Evolutionary conservation across 2,113 vertebrate genomes (phyloP).

Genomic region (Pteropus alecto): DNA sequence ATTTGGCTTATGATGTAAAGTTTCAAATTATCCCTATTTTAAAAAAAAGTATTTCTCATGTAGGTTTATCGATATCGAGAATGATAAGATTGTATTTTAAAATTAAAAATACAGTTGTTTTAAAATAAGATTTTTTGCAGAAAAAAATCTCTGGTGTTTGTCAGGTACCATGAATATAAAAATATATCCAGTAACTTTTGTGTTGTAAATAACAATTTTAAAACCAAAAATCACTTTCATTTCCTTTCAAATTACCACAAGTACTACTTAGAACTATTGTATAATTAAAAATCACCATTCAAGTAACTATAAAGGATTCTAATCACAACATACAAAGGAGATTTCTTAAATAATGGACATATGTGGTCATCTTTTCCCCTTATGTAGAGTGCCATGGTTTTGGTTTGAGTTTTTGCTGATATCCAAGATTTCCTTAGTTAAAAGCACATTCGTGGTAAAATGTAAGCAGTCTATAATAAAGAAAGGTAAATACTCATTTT

Average conservation of each 20-base stretch:
- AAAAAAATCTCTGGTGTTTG: constrained; percentile 74
- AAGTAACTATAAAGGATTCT: background rate
- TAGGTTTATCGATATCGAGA: background rate
- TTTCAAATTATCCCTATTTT: constrained; percentile 5
- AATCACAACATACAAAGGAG: background rate
- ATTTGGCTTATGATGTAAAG: background rate
- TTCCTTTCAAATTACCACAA: background rate
- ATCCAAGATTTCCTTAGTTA: background rate
- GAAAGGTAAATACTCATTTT: background rate
- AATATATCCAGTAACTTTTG: constrained; percentile 75
- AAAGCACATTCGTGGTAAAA: background rate
- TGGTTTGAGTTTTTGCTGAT: background rate
- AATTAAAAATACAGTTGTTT: constrained; percentile 66
- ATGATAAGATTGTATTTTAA: constrained; percentile 58
- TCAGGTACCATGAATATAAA: constrained; percentile 63
- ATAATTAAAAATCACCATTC: background rate
- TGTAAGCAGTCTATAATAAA: background rate
- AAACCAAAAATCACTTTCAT: background rate
- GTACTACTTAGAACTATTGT: background rate
- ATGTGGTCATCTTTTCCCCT: background rate
- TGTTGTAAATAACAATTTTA: constrained; percentile 71
- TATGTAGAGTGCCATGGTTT: background rate
- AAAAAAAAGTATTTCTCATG: background rate
- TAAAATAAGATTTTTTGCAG: constrained; percentile 73
- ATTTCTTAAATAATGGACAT: background rate